Percentiles rank a stretch among this genome's conserved stretches.
Evolutionary conservation across 2,797 vertebrate species (phyloP).

Genomic region (Malacoraja senta): DNA sequence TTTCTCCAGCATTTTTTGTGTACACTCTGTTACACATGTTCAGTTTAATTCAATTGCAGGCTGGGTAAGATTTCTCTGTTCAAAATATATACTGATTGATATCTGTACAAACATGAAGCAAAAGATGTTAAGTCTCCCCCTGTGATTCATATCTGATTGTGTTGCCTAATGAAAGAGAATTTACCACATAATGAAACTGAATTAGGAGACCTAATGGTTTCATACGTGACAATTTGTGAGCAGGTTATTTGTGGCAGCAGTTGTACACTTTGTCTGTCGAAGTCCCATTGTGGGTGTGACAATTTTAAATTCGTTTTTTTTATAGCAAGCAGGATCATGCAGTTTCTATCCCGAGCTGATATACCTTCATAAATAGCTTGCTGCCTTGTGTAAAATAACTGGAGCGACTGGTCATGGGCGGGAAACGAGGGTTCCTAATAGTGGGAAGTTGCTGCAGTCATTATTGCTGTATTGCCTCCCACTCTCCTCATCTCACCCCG

Average conservation of each 20-base stretch:
- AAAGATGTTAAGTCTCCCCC: not conserved
- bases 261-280: not conserved
- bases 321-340: not conserved
- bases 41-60: not conserved
- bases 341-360: not conserved
- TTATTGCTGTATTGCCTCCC: not conserved
- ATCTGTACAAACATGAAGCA: not conserved
- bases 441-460: not conserved
- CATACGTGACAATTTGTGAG: not conserved
- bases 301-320: not conserved
- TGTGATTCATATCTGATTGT: not conserved
- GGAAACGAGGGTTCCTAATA: not conserved
- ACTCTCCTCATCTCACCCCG: not conserved
- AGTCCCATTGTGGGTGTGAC: not conserved
- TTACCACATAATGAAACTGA: not conserved
- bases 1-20: too few species aligned
- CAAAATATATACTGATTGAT: not conserved
- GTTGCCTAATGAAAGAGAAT: not conserved
- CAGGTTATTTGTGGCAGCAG: not conserved
- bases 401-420: not conserved
- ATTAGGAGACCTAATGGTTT: not conserved
- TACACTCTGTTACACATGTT: not conserved
- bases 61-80: not conserved
- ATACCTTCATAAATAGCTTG: not conserved
- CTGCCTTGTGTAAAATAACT: not conserved